A percentile compares a stretch with the other conserved stretches of the same genome.
Conservation (phyloP, 2,113 vertebrate species). For the Lepisosteus osseus region DNA sequence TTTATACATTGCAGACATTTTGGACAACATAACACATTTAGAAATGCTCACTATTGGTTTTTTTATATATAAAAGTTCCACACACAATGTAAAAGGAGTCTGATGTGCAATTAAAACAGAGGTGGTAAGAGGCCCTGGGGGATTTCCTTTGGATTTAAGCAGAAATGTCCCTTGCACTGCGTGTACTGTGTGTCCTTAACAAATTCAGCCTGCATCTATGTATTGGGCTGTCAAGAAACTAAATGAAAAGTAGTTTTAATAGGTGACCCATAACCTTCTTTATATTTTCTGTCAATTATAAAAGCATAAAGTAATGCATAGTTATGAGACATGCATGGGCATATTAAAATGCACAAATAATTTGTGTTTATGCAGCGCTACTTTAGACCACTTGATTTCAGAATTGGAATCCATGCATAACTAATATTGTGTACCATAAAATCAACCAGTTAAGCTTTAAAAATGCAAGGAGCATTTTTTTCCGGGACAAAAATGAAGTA, state of each 20-base stretch:
- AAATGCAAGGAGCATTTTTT: conserved; percentile 5
- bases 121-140: conserved; percentile 48
- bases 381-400: conserved; percentile 59
- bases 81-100: conserved; percentile 16
- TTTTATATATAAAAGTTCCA: neutral
- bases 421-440: conserved; percentile 41
- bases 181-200: conserved; percentile 65
- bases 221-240: conserved; percentile 92
- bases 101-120: conserved; percentile 58
- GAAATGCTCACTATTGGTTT: neutral
- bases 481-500: conserved; percentile 5
- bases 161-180: conserved; percentile 64
- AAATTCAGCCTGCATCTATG: conserved; percentile 77
- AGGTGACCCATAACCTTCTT: conserved; percentile 94
- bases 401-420: conserved; percentile 58
- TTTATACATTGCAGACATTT: too few species aligned
- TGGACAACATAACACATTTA: neutral
- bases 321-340: conserved; percentile 91
- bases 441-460: conserved; percentile 4
- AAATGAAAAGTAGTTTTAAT: conserved; percentile 99
- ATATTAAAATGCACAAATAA: conserved; percentile 96
- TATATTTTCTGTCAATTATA: conserved; percentile 99
- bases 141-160: conserved; percentile 48
- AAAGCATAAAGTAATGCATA: conserved; percentile 97
- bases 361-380: conserved; percentile 81